Percentiles rank a stretch among this genome's conserved stretches.
Evolutionary conservation across 2,888 invertebrate species (phyloP).

Genomic region (Lycocerus yunnanus): DNA sequence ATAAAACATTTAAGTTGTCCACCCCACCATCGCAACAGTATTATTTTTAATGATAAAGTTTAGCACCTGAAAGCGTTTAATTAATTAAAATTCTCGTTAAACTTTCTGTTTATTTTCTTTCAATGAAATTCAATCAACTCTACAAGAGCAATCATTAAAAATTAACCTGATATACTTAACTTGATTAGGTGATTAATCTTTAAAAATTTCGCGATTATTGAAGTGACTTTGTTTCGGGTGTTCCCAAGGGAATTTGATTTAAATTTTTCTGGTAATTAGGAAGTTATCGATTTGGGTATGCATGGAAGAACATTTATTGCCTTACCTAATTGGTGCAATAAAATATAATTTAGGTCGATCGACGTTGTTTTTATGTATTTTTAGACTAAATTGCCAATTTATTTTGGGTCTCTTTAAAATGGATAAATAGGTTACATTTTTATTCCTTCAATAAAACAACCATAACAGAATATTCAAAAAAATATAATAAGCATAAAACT

Average conservation of each 20-base stretch:
- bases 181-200: background rate
- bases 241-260: background rate
- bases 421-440: background rate
- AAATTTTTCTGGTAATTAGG: background rate
- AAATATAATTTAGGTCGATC: background rate
- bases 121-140: background rate
- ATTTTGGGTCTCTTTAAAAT: background rate
- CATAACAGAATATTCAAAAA: background rate
- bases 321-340: background rate
- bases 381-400: background rate
- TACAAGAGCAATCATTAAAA: background rate
- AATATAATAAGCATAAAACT: background rate
- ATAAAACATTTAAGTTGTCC: background rate
- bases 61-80: background rate
- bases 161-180: background rate
- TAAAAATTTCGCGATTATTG: background rate
- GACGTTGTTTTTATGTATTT: background rate
- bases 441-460: background rate
- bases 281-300: background rate
- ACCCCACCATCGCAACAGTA: background rate
- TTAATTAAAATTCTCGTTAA: background rate
- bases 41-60: background rate
- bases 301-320: no score
- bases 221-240: background rate
- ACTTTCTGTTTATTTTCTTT: background rate